Evolutionary conservation across 2,113 vertebrate species (phyloP), one percentile per base, ranked within the genome.

Genomic region (Anarrhichthys ocellatus): DNA sequence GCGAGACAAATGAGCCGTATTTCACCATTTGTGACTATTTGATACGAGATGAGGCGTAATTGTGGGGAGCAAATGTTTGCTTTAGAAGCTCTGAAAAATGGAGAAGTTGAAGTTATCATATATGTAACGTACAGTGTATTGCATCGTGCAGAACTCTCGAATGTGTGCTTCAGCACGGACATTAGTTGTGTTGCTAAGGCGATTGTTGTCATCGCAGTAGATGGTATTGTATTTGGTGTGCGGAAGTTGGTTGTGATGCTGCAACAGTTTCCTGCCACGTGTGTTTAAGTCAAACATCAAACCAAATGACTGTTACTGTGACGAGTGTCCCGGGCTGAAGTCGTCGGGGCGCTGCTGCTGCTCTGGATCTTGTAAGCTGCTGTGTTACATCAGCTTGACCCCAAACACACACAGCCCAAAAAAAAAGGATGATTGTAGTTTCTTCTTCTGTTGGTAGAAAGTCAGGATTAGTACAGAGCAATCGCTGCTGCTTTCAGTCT

Each of bases 351-450:
- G 80, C 32, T 6, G 73, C 52, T 82, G 80, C 82, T 89, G 78
- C 81, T 83, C 71, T n/a, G 2, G n/a, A 79, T 78, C 77, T 84
- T 82, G 67, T 91, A 88, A 91, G 92, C 90, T 88, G 68, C 70
- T 71, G 62, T 15, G 24, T 91, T 87, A 73, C 74, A 61, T 89
- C 88, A 87, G 78, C 62, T 24, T 83, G 81, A 88, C 79, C 81
- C 86, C 78, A 85, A 73, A 91, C 81, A 76, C 32, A 73, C 46
- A 64, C 22, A 13, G 73, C n/a, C 76, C 32, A 34, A 34, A 38
- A 6, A 66, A 13, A 66, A 27, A 73, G 54, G 0, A 82, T 58
- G 56, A 65, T 34, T 22, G 36, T n/a, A 24, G 63, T 46, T 20
- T 14, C 24, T 14, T 56, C 61, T 66, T 52, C 50, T 80, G 75